Evolutionary conservation across 53 echinoderm and acorn worm genomes (phyloP), one percentile per base, ranked within the genome.

Genomic region (Holothuria scabra): DNA sequence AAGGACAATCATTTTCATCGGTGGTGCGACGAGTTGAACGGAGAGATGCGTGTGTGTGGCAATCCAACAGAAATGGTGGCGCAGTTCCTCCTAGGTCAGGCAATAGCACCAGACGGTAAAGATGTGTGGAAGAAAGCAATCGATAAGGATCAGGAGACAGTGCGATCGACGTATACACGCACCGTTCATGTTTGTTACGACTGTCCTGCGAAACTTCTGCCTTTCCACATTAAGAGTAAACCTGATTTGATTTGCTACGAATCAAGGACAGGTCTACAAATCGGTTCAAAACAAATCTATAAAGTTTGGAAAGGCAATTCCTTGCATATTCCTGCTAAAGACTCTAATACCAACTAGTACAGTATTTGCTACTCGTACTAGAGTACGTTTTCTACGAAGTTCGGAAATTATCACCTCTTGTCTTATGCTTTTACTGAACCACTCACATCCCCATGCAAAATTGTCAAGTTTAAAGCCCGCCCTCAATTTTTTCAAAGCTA

Each of bases 1-100:
- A 76, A 26, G 55, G 48, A 56, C 20, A 76, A 56, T 23, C 76
- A 76, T 55, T 76, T 76, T 28, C 76, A 76, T 56, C 56, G 76
- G 8, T 76, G 52, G 52, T 76, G 76, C 28, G 29, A 76, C 14
- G 76, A 76, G 55, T 56, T 76, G 3, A 55, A 76, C 44, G 76
- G 76, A 7, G 76, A 76, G 56, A 76, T 56, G 76, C 38, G 26
- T n/a, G 76, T 76, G 3, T 76, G 76, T 13, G 76, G 76, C 0
- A 56, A 76, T 29, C 52, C 76, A 14, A 76, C 76, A 2, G 76
- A 76, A 29, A 76, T 76, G 76, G 19, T 26, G 9, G 76, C 56
- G 55, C 76, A 56, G 56, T 29, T 76, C 14, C 25, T 76, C 8
- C 25, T 76, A 11, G 76, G 57, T 14, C 48, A 76, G 56, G 52